A percentile compares a stretch with the other conserved stretches of the same genome.
These are phyloP conservation scores for Ctenodactylus gundi DNA, from an alignment of 2,113 vertebrate species.

Conservation along the genomic window DNA sequence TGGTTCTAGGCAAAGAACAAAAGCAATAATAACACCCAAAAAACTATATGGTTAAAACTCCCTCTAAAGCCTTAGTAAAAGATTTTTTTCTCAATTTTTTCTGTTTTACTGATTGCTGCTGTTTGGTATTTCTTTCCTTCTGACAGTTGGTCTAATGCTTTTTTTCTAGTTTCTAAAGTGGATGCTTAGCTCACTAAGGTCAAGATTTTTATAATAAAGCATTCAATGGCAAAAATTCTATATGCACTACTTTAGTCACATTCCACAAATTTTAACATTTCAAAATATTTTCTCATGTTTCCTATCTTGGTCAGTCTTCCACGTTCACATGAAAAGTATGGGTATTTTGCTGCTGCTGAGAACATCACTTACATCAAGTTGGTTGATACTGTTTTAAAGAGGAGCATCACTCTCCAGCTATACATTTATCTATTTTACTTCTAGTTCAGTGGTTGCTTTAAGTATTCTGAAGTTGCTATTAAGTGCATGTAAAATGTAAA, in stretches of 20 bases:
- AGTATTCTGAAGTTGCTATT: background rate
- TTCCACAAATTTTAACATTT: background rate
- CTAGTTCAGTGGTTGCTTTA: background rate
- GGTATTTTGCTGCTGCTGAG: background rate
- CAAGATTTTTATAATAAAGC: background rate
- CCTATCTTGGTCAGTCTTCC: background rate
- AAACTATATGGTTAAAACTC: background rate
- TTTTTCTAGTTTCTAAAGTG: constrained; percentile 10
- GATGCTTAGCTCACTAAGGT: background rate
- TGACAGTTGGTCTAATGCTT: background rate
- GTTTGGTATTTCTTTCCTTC: background rate
- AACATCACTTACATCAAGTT: background rate
- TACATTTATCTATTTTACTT: background rate
- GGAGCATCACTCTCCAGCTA: background rate
- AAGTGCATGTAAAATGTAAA: background rate
- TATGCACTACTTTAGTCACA: background rate
- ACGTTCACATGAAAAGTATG: background rate
- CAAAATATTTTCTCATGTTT: background rate
- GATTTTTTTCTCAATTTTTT: background rate
- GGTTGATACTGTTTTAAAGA: background rate
- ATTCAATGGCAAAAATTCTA: background rate
- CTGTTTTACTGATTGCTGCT: background rate
- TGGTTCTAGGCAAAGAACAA: background rate
- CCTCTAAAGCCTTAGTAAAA: constrained; percentile 20
- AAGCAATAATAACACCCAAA: background rate